phyloP scores from a whole-genome alignment of 2,113 vertebrate species.

The Myanophis thanlyinensis region DNA sequence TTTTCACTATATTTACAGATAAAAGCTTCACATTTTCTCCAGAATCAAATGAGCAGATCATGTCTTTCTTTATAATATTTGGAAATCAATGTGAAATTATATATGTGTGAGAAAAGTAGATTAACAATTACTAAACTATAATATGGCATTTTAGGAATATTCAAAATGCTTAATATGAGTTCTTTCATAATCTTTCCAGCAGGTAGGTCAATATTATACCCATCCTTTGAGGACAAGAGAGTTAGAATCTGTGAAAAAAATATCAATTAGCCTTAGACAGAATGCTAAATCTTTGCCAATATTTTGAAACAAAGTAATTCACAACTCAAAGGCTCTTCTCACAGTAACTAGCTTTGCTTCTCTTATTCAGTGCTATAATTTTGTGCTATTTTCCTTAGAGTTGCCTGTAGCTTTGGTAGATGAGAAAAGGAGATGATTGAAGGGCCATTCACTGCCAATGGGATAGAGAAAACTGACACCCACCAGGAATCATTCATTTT shows the following conservation, averaged over 20 bases:
- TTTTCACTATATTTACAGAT: conserved; percentile 49
- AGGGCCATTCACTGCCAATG: neutral
- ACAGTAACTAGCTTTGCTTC: neutral
- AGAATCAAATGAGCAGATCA: conserved; percentile 59
- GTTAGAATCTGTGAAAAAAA: neutral
- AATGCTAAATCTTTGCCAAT: neutral
- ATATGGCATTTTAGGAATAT: neutral
- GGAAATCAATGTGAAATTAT: conserved; percentile 56
- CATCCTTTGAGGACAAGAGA: neutral
- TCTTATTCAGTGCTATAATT: neutral
- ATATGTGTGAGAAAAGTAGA: conserved; percentile 49
- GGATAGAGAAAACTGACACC: neutral
- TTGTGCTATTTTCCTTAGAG: neutral
- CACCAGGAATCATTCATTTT: neutral
- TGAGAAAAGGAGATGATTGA: neutral
- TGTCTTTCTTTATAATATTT: conserved; percentile 55
- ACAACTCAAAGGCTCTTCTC: neutral
- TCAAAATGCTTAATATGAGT: neutral
- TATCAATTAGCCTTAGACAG: neutral
- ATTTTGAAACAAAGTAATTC: neutral
- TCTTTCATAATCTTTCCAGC: neutral
- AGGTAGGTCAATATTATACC: neutral
- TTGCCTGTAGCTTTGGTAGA: neutral
- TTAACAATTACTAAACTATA: neutral
- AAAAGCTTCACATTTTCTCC: conserved; percentile 66